Evolutionary conservation across 2,113 vertebrate genomes (phyloP), one percentile per base, ranked within the genome.

Genomic region (Spea bombifrons): DNA sequence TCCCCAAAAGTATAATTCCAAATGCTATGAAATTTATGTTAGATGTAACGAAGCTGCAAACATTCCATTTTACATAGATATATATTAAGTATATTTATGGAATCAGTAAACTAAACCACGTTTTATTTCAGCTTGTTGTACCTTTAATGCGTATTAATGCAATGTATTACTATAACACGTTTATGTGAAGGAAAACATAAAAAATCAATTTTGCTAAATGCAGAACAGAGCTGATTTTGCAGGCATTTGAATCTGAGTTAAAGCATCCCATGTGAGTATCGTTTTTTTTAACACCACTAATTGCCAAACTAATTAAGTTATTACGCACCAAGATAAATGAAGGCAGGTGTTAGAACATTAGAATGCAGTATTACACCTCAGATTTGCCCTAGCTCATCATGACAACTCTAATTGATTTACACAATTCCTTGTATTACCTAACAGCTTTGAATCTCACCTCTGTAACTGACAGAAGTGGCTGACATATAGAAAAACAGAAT

Each of bases 281-380:
- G n/a, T 73, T 67, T 77, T 49, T 66, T 0, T 0, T 0, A 83
- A 45, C 71, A 81, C 5, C 47, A 17, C 3, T 43, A 65, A 67
- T 78, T 80, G 8, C 0, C 0, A 13, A 71, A 75, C 82, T 84
- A 80, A 84, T 83, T 81, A 75, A 76, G 15, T 8, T 74, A 80
- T 80, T 80, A 74, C 50, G 53, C 78, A 74, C 61, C 30, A 67
- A 80, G 78, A 80, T 80, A 80, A 80, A 80, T 80, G 78, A 2
- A 0, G 82, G 68, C 76, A 78, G 68, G 71, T 3, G 0, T 46
- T 81, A 81, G 63, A 82, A 81, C 69, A 76, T 75, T 2, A 0
- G 52, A 8, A 70, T 45, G 69, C 75, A 53, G 44, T 53, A 55
- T 77, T 70, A 65, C 72, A 71, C 52, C 66, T 67, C 52, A 68